Evolutionary conservation across 2,113 vertebrate genomes (phyloP).

Genomic region (Bubo bubo): DNA sequence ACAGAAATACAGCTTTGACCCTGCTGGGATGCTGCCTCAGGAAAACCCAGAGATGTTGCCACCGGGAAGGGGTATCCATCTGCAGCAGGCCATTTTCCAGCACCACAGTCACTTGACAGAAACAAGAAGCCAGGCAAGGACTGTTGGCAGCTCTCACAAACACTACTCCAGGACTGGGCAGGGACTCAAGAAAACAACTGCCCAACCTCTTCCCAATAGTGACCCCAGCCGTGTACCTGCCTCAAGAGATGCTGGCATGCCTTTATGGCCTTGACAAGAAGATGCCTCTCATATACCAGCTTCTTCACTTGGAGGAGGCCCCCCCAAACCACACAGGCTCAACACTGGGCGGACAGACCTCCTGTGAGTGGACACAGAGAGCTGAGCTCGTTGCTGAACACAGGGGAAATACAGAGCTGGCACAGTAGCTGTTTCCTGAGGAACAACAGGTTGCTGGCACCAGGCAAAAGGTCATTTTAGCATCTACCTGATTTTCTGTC

Average conservation of each 20-base stretch:
- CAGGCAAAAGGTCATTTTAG: background rate
- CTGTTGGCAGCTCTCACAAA: background rate
- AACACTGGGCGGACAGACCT: background rate
- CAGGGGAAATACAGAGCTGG: background rate
- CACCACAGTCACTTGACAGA: background rate
- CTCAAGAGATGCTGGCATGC: background rate
- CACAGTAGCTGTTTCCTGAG: background rate
- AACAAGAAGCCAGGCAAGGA: background rate
- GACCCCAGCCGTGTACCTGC: background rate
- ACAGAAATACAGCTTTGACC: background rate
- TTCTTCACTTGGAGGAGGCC: background rate
- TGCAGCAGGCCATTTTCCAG: background rate
- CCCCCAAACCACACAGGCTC: background rate
- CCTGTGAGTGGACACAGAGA: background rate
- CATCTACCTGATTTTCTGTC: background rate
- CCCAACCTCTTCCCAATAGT: background rate
- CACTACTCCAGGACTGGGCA: background rate
- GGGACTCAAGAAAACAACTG: background rate
- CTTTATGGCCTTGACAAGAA: background rate
- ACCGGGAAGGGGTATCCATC: background rate
- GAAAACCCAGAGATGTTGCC: background rate
- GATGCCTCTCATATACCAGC: fast-evolving
- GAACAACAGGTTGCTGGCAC: background rate
- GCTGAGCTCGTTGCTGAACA: background rate
- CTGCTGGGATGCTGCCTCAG: background rate